A percentile compares a stretch with the other conserved stretches of the same genome.
Evolutionary conservation across 2,797 vertebrate species (phyloP).

Genomic region (Micromesistius poutassou): DNA sequence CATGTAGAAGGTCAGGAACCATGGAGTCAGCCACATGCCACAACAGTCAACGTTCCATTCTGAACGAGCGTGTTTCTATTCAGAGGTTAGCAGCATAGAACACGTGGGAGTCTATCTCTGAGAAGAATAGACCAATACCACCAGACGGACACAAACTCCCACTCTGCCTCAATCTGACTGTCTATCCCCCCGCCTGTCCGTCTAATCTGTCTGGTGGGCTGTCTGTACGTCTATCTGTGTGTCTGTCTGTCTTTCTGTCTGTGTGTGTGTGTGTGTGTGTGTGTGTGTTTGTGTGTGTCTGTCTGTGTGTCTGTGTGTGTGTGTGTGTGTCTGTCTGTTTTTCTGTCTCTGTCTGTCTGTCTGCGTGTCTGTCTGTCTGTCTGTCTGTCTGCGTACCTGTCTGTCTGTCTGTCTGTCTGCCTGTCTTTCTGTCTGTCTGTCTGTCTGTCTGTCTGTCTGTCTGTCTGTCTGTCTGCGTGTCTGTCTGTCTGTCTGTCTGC

Average conservation of each 20-base stretch:
- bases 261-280: neutral
- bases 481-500: neutral
- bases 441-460: too few relatives aligned
- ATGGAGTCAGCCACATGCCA: neutral
- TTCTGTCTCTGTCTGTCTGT: too few relatives aligned
- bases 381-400: too few relatives aligned
- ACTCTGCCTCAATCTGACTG: neutral
- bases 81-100: neutral
- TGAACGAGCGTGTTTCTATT: neutral
- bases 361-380: too few relatives aligned
- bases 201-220: slow-evolving; percentile 25
- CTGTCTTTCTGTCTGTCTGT: too few relatives aligned
- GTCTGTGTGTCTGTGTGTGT: neutral
- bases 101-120: neutral
- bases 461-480: neutral
- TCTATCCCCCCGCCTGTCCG: neutral
- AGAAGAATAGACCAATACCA: neutral
- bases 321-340: too few relatives aligned
- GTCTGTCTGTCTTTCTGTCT: too few relatives aligned
- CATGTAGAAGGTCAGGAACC: too few relatives aligned
- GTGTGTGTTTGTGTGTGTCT: neutral
- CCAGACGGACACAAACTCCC: neutral
- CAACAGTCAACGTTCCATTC: neutral
- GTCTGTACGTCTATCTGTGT: neutral
- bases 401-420: too few relatives aligned